Base-by-base conservation (phyloP, 2,113 vertebrate genomes). In the Nyctereutes procyonoides region DNA sequence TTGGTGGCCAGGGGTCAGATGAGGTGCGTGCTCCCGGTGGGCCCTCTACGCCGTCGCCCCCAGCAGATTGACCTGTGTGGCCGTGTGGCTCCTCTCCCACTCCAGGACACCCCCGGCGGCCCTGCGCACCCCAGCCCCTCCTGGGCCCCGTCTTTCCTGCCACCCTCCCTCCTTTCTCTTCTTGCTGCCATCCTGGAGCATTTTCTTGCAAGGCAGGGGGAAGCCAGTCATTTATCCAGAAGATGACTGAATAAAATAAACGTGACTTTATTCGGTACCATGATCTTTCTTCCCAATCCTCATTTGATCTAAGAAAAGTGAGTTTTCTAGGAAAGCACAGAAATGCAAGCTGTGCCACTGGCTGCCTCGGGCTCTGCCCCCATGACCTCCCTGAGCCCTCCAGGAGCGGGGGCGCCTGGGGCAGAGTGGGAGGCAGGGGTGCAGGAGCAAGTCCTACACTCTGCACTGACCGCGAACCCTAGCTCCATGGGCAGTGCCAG, bases 231-330 rank as follows among this genome's bases (percentile, higher is more conserved):
- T 20, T 63, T 35, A 90, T 9, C 3, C 14, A 35, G 22, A 26
- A n/a, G 77, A 26, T 6, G 5, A 30, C 1, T 0, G 2, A 20
- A 43, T 43, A 43, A 43, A 43, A 43, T 43, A 43, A 43, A 14
- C 0, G 0, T 5, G 13, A 4, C 35, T 9, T 30, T 26, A 1
- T 88, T 15, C 35, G 9, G 28, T 2, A 24, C 20, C 8, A 13
- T 5, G 28, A 2, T 13, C 65, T 38, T 38, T 30, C 63, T 38
- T 62, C 32, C 20, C 58, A 55, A 58, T 1, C 65, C 43, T 38
- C 55, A 2, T 32, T 19, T 14, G 81, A 55, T 8, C 56, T 38
- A 0, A 74, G 56, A 14, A 53, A 35, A 43, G 38, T 38, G 56
- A 89, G 26, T 15, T 67, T 35, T 80, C 83, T 51, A 20, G 22